phyloP scores from a whole-genome alignment of 2,113 vertebrate genomes.

The Odobenus rosmarus region DNA sequence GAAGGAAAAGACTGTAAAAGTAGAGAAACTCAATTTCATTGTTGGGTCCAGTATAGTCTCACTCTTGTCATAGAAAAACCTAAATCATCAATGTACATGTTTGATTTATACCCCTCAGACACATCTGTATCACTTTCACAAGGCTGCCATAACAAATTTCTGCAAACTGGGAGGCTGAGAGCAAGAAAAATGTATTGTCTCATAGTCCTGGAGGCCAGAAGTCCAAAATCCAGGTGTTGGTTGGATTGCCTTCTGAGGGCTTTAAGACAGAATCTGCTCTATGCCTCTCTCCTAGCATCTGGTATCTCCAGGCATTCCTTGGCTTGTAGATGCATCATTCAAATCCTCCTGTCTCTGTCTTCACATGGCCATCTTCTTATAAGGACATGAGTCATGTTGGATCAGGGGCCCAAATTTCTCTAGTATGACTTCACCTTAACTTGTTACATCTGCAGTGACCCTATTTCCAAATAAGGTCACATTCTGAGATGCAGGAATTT shows the following conservation, averaged over 20 bases:
- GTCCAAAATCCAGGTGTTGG: not conserved
- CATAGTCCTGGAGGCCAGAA: not conserved
- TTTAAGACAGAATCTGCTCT: not conserved
- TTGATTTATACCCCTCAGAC: not conserved
- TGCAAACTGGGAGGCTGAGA: not conserved
- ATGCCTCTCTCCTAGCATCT: not conserved
- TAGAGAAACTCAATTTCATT: conserved; percentile 10
- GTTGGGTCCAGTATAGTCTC: not conserved
- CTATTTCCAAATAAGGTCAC: not conserved
- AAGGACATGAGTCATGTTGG: not conserved
- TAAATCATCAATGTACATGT: not conserved
- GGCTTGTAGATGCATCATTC: not conserved
- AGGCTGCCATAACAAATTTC: not conserved
- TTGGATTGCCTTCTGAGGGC: not conserved
- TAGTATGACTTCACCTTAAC: not conserved
- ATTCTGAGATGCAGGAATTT: not conserved
- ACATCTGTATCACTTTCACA: not conserved
- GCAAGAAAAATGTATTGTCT: not conserved
- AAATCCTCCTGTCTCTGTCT: not conserved
- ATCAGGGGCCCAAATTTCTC: not conserved
- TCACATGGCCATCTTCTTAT: not conserved
- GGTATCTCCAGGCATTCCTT: not conserved
- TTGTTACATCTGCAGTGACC: not conserved
- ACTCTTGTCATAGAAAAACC: not conserved
- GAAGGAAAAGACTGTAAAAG: not conserved